Base-by-base conservation (phyloP, 2,888 invertebrate genomes). In the Lymantria dispar region DNA sequence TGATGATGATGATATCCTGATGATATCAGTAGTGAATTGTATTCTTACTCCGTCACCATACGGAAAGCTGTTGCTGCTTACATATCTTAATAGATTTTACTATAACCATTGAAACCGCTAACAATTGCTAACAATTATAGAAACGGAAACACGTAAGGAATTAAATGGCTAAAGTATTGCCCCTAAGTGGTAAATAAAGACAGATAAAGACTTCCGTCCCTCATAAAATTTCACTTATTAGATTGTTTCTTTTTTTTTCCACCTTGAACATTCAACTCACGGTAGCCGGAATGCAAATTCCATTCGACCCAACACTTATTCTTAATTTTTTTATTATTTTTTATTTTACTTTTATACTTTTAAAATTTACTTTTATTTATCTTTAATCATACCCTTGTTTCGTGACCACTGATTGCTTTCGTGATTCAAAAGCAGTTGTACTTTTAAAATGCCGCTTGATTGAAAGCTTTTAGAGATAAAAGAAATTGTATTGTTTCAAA, bases 381-480 rank as follows among this genome's bases (percentile, higher is more conserved):
- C 63, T 62, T 55, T 56, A 52, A 55, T n/a, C 47, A 52, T 59
- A 60, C 55, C 54, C 63, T 48, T 54, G 61, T 76, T 73, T 76
- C 81, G 78, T 80, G 78, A 71, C 52, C 70, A 68, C 69, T 86
- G 87, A 87, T 87, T 86, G 86, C 76, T 66, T 85, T 84, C 87
- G 86, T 87, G 87, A 82, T 83, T 70, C 64, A 70, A 65, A 58
- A 56, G 58, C 62, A 77, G 83, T 81, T 80, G 81, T 80, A 76
- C 76, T 80, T 84, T 83, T 72, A 75, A 82, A 52, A 45, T 38
- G 72, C 84, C 83, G 84, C 83, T 62, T 78, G 78, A 83, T 80
- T 72, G 78, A 84, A 78, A 74, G 76, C 78, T 83, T 80, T 85
- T 81, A 80, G 75, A 40, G 54, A 56, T 59, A 50, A 44, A 36